Evolutionary conservation across 1,140 invertebrate genomes (phyloP), one percentile per base, ranked within the genome.

Genomic region (Helicoverpa armigera): DNA sequence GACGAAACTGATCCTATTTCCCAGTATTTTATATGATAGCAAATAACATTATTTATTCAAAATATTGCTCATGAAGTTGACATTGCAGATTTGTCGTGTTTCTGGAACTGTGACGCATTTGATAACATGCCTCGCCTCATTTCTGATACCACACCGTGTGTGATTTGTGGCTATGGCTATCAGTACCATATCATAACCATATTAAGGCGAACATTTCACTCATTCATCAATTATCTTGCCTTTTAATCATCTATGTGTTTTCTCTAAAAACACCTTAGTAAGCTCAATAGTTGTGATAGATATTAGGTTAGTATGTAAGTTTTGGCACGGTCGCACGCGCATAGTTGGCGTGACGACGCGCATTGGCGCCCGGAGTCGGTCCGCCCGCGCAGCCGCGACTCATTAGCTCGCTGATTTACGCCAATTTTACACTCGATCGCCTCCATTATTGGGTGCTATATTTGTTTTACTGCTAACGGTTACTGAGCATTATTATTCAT

Each of bases 261-360:
- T n/a, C 58, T 48, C 11, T 11, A 43, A 9, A 43, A 9, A 43
- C 35, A 23, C 23, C 2, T 1, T 7, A 63, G 10, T 54, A 31
- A 29, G 14, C 50, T 53, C 23, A 54, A 72, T 51, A 31, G 31
- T 54, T 5, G 9, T 61, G 29, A 63, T n/a, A 14, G 54, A 72
- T 72, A 53, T 31, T 48, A 51, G 23, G 50, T 29, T 72, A 53
- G 69, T 54, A 29, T 51, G 67, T 23, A 58, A 43, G 35, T 75
- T 74, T 81, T 83, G 82, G 76, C 82, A 83, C 61, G 9, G 48
- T 29, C 54, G 35, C 69, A 10, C 56, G 53, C 81, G 75, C 72
- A 80, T 80, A 80, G 61, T 80, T 83, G 81, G 81, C 58, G 81
- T 70, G 23, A 50, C 65, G 65, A 58, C 29, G 53, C 61, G 73